A percentile compares a stretch with the other conserved stretches of the same genome.
Conservation (phyloP, 2,888 invertebrate species). For the Ferrisia virgata region DNA sequence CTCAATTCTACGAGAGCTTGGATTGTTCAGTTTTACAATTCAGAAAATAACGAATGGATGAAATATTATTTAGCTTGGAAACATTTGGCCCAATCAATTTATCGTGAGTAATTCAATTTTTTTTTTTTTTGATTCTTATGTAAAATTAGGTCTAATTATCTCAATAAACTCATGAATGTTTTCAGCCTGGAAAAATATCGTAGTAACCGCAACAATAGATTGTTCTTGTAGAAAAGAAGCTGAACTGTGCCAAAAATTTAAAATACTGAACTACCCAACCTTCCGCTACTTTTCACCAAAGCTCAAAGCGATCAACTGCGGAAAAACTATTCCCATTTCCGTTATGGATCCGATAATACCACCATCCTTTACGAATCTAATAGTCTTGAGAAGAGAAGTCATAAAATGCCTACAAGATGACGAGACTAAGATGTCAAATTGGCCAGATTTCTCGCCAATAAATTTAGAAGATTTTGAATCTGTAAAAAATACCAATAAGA, state of each 20-base stretch:
- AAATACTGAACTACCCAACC: constrained; percentile 85
- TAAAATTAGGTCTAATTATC: too few species aligned
- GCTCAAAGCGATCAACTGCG: constrained; percentile 61
- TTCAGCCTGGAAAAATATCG: constrained; percentile 69
- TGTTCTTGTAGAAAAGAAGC: constrained; percentile 82
- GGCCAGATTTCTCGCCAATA: not conserved
- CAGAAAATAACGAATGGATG: too few species aligned
- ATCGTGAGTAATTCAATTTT: too few species aligned
- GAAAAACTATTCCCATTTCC: constrained; percentile 53
- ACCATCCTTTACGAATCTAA: too few species aligned
- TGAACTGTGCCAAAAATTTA: constrained; percentile 82
- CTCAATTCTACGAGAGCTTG: too few species aligned
- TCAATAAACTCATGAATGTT: too few species aligned
- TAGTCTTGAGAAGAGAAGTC: constrained; percentile 54
- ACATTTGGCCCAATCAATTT: too few species aligned
- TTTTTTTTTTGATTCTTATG: too few species aligned
- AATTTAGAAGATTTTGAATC: not conserved
- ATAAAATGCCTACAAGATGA: constrained; percentile 35
- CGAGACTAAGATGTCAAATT: not conserved
- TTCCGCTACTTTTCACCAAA: constrained; percentile 73
- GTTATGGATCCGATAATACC: too few species aligned
- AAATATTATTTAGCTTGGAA: too few species aligned
- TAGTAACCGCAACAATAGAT: constrained; percentile 76
- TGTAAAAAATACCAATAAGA: not conserved
- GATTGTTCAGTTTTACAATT: too few species aligned